A percentile compares a stretch with the other conserved stretches of the same genome.
These are phyloP conservation scores for Choloepus hoffmanni DNA, from an alignment of 2,113 vertebrate genomes.

Conservation along the genomic window DNA sequence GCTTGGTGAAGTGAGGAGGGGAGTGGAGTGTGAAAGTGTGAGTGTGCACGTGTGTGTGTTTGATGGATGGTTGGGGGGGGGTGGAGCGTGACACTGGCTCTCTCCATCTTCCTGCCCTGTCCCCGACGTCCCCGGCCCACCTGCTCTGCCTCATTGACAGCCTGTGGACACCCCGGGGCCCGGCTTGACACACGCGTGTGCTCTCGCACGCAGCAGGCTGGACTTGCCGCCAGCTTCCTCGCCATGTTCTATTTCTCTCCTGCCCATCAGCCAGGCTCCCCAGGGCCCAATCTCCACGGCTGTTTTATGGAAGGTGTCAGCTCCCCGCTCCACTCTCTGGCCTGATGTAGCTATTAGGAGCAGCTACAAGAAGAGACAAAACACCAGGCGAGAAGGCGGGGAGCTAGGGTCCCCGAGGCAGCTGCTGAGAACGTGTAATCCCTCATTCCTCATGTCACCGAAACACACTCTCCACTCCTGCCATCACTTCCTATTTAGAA, in stretches of 20 bases:
- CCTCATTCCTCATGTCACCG: conserved; percentile 66
- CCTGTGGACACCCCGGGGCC: background rate
- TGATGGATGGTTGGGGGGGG: too few species aligned
- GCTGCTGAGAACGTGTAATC: conserved; percentile 57
- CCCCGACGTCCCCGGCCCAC: fast-evolving
- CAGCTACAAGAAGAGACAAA: conserved; percentile 70
- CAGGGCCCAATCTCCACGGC: conserved; percentile 51
- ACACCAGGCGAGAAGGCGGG: background rate
- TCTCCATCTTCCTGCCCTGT: background rate
- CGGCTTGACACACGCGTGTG: background rate
- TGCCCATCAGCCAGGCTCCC: conserved; percentile 69
- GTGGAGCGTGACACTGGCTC: fast-evolving
- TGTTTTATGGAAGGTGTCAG: conserved; percentile 78
- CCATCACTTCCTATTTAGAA: conserved; percentile 80
- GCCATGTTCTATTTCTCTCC: conserved; percentile 69
- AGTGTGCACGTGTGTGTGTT: too few species aligned
- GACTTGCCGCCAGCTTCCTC: background rate
- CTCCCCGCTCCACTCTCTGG: conserved; percentile 62
- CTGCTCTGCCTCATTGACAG: fast-evolving
- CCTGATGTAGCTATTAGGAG: conserved; percentile 79
- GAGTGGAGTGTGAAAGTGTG: background rate
- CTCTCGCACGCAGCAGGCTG: background rate
- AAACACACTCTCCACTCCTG: background rate
- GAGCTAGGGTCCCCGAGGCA: conserved; percentile 36
- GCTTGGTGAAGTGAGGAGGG: background rate